These are phyloP conservation scores for Porphyrio hochstetteri DNA, from an alignment of 2,113 vertebrate genomes.

Conservation along the genomic window DNA sequence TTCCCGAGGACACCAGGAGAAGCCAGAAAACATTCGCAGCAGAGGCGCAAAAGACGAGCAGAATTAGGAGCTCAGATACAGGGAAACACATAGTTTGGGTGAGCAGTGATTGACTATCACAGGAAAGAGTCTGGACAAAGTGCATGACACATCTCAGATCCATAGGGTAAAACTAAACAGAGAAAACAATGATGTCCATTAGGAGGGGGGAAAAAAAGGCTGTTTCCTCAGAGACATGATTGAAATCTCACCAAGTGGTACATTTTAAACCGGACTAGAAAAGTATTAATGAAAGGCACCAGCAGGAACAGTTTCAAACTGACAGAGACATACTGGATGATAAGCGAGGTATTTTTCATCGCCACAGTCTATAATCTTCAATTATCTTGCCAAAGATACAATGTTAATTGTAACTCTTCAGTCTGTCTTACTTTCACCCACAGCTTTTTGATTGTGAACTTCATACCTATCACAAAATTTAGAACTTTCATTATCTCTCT, in stretches of 20 bases:
- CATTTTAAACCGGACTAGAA: not conserved
- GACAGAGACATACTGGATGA: not conserved
- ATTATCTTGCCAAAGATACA: not conserved
- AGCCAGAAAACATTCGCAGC: not conserved
- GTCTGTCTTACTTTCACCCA: not conserved
- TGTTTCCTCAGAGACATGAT: not conserved
- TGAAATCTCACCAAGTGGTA: not conserved
- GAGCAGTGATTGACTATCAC: not conserved
- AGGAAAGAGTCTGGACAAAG: not conserved
- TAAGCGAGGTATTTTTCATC: not conserved
- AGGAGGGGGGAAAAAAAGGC: not conserved
- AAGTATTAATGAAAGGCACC: not conserved
- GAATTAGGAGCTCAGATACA: not conserved
- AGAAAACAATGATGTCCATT: not conserved
- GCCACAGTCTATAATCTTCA: not conserved
- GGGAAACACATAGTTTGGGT: not conserved
- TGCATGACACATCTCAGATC: not conserved
- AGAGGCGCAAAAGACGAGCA: not conserved
- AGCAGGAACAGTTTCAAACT: not conserved
- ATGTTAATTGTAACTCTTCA: not conserved
- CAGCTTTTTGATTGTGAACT: not conserved
- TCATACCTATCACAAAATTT: not conserved
- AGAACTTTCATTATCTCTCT: not conserved
- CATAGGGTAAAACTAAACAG: not conserved
- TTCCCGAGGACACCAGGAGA: rapidly evolving